Base-by-base conservation (phyloP, 2,888 invertebrate species). In the Polia nebulosa region DNA sequence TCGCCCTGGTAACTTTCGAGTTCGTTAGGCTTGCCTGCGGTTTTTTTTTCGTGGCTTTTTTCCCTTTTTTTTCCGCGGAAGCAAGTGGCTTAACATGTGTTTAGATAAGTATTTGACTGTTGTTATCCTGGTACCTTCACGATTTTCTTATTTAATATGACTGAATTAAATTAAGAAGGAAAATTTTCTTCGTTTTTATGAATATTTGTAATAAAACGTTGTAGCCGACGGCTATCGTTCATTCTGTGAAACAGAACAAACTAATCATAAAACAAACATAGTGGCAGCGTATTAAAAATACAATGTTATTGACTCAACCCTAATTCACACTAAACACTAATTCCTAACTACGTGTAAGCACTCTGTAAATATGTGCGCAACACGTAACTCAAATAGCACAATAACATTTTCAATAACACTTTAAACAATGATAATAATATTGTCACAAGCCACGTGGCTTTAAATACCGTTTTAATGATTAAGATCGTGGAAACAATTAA, bases 401-500 rank as follows among this genome's bases (percentile, higher is more conserved):
- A 53, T 34, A 63, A 49, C 45, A 69, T 64, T 62, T 71, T 58
- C 60, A 78, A 66, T 76, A 74, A 66, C 72, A 56, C 41, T 82
- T 71, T 56, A 68, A 74, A 72, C 63, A 71, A 64, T 61, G 47
- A 72, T 52, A 62, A 56, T 52, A 39, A 57, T 71, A 65, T 60
- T 57, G 71, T 66, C 63, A 52, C 52, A 60, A 45, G 56, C 57
- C 79, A 70, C 68, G 66, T 83, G 72, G 53, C 55, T 64, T 65
- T 74, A 69, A 83, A 74, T 52, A 65, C 71, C 63, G 57, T 76
- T 70, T 65, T 70, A 74, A 80, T 78, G 62, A 80, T 82, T 67
- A 73, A 32, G 61, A 61, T 68, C 51, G 53, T 88, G 87, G 87
- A 91, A 93, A 87, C 92, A 92, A 94, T 94, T 94, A 93, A 88